Evolutionary conservation across 2,797 vertebrate genomes (phyloP).

Genomic region (Parauchenoglanis ngamensis): DNA sequence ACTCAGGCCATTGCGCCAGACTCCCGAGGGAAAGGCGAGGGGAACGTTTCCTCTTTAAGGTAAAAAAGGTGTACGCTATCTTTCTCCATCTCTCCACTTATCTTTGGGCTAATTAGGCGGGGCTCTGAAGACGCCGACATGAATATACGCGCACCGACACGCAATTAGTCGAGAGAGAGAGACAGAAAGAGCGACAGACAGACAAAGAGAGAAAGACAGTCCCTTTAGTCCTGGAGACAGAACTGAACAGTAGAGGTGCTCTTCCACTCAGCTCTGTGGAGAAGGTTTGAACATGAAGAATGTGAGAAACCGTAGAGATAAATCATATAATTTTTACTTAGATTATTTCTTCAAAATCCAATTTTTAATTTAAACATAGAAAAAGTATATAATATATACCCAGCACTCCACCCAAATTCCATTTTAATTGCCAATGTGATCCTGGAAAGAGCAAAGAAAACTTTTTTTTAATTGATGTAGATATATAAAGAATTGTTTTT

Average conservation of each 20-base stretch:
- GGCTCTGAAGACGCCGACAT: slow-evolving; percentile 78
- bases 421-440: not conserved
- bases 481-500: not conserved
- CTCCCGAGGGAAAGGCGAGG: slow-evolving; percentile 72
- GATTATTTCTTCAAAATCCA: not conserved
- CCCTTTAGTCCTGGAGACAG: not conserved
- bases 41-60: slow-evolving; percentile 71
- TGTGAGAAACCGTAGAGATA: not conserved
- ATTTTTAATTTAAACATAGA: not conserved
- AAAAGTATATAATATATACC: not conserved
- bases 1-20: slow-evolving; percentile 78
- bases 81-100: slow-evolving; percentile 78
- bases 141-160: slow-evolving; percentile 77
- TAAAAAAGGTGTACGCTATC: slow-evolving; percentile 79
- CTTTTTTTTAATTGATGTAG: not conserved
- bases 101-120: slow-evolving; percentile 82
- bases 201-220: slow-evolving; percentile 25
- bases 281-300: not conserved
- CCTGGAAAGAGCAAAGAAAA: not conserved
- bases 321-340: not conserved
- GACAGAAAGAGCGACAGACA: not conserved
- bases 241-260: not conserved
- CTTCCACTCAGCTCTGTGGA: not conserved
- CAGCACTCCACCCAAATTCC: not conserved
- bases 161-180: slow-evolving; percentile 73